These are phyloP conservation scores for Entomobrya proxima DNA, from an alignment of 2,888 invertebrate species.

Conservation along the genomic window DNA sequence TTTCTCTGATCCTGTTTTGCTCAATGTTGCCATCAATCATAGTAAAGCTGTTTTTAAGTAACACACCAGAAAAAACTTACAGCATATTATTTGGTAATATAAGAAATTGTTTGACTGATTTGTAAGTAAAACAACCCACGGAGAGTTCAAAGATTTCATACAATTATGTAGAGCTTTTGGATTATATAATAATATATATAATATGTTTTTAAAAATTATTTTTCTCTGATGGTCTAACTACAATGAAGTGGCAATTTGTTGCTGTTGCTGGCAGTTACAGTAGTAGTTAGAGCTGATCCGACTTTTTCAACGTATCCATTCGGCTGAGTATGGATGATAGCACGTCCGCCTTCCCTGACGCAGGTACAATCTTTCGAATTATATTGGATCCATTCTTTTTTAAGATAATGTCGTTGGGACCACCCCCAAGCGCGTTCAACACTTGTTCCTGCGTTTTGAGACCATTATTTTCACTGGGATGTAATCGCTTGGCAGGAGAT, in stretches of 20 bases:
- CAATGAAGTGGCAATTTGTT: not conserved
- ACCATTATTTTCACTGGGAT: not conserved
- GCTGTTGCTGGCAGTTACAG: slow-evolving; percentile 39
- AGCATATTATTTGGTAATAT: not conserved
- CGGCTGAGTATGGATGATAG: slow-evolving; percentile 72
- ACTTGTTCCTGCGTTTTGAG: not conserved
- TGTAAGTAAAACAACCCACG: too few species aligned
- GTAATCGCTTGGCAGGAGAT: slow-evolving; percentile 25
- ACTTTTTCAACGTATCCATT: slow-evolving; percentile 70
- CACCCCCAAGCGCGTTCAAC: not conserved
- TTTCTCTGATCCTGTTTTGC: not conserved
- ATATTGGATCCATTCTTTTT: slow-evolving; percentile 73
- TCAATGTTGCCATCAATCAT: not conserved
- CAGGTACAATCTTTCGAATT: slow-evolving; percentile 70
- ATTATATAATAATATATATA: too few species aligned
- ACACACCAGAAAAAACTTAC: not conserved
- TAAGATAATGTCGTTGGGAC: slow-evolving; percentile 71
- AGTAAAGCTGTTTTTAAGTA: slow-evolving; percentile 23
- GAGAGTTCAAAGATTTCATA: too few species aligned
- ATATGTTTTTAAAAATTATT: slow-evolving; percentile 7
- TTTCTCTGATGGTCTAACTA: not conserved
- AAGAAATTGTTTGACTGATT: too few species aligned
- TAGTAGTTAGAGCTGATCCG: slow-evolving; percentile 44
- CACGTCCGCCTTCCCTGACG: slow-evolving; percentile 71
- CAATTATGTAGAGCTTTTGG: too few species aligned